Evolutionary conservation across 1,140 invertebrate species (phyloP), one percentile per base, ranked within the genome.

Genomic region (Tetraneura akinire): DNA sequence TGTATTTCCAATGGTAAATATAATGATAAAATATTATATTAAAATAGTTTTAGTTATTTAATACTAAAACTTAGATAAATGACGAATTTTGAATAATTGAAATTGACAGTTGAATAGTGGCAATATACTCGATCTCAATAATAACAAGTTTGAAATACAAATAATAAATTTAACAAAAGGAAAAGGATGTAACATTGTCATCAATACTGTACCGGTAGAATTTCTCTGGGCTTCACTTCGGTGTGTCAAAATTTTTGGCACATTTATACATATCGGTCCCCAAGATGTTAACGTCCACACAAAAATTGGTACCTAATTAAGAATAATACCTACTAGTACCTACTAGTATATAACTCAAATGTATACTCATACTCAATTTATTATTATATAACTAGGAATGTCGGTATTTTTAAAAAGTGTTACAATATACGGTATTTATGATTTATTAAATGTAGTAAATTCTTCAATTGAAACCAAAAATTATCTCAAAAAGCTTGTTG

Each of bases 141-240:
- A 81, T 47, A 64, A 9, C 49, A 55, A 81, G 42, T 81, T 81
- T 68, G 80, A 82, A 53, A 37, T 82, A 32, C 49, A 81, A 32
- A 23, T 83, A 42, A 45, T 81, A 49, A 47, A 29, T 26, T 21
- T 29, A 21, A 83, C 82, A n/a, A 70, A 81, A 32, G 78, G 81
- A 5, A 55, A 55, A 62, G 81, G 81, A 62, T 80, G 81, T 32
- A 21, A 73, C 29, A 45, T 81, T 8, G 66, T 82, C 23, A 60
- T 82, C 3, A 73, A 71, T 73, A 13, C 81, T 18, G 10, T 80
- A 37, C 68, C 49, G 60, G 76, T 51, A 16, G 29, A 60, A 70
- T 74, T 71, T 29, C 23, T 82, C 1, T 18, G 55, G 18, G 71
- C 80, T 42, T 80, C 81, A n/a, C 14, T 76, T n/a, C 53, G 49